A percentile compares a stretch with the other conserved stretches of the same genome.
Conservation (phyloP, 2,113 vertebrate species). For the Ophiodon elongatus region DNA sequence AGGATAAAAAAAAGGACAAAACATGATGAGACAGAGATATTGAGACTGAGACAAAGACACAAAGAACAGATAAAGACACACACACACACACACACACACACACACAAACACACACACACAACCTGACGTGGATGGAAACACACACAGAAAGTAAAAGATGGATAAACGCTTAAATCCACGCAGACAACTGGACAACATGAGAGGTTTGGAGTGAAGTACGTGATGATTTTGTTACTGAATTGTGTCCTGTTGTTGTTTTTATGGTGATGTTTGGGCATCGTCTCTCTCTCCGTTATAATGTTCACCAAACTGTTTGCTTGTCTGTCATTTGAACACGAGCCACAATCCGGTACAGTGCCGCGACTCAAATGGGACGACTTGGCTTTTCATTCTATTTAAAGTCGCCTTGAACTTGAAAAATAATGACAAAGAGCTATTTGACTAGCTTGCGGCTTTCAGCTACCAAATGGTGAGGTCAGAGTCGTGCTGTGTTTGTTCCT, state of each 20-base stretch:
- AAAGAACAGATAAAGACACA: background rate
- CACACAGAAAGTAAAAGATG: slow-evolving; percentile 26
- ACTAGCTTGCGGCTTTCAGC: slow-evolving; percentile 14
- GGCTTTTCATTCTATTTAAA: slow-evolving; percentile 20
- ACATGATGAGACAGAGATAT: background rate
- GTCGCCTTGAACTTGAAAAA: background rate
- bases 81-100: background rate
- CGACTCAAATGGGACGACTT: slow-evolving; percentile 10
- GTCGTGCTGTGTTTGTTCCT: slow-evolving; percentile 35
- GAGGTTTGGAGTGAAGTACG: background rate
- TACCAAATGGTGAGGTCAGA: slow-evolving; percentile 35
- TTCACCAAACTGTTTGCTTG: background rate
- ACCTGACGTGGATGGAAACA: slow-evolving; percentile 5
- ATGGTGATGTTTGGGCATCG: background rate
- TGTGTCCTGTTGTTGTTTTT: background rate
- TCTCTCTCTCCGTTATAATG: background rate
- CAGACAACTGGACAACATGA: background rate
- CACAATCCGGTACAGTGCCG: background rate
- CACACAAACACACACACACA: background rate
- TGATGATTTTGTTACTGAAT: background rate
- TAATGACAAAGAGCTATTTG: slow-evolving; percentile 31
- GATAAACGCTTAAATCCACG: background rate
- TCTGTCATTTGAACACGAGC: background rate
- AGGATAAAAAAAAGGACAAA: background rate
- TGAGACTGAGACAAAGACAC: background rate